These are phyloP conservation scores for Colaptes auratus DNA, from an alignment of 2,113 vertebrate species.

Conservation along the genomic window DNA sequence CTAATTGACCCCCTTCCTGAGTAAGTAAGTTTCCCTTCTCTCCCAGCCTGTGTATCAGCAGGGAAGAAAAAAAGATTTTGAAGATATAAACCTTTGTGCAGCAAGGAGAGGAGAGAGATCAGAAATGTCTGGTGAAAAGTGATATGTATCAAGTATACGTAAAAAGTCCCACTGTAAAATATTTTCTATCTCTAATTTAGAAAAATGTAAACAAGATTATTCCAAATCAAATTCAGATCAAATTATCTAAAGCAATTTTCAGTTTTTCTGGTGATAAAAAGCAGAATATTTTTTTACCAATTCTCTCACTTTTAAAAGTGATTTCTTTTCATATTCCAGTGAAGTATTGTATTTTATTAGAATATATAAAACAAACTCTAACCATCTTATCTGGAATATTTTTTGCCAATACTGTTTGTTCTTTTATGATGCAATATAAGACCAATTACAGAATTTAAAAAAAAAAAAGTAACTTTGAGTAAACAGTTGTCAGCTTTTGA, in stretches of 20 bases:
- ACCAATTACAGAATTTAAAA: constrained; percentile 74
- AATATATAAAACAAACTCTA: constrained; percentile 59
- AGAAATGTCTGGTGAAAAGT: not conserved
- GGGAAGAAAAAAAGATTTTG: constrained; percentile 57
- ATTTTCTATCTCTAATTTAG: not conserved
- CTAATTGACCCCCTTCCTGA: constrained; percentile 46
- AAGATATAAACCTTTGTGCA: constrained; percentile 26
- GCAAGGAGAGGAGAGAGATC: not conserved
- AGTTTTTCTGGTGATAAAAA: not conserved
- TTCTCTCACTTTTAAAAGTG: constrained; percentile 20
- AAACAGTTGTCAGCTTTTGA: constrained; percentile 57
- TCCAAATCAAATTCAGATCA: not conserved
- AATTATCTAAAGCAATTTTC: not conserved
- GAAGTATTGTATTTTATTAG: constrained; percentile 56
- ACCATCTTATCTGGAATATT: constrained; percentile 63
- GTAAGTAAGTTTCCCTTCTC: constrained; percentile 42
- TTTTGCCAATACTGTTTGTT: constrained; percentile 73
- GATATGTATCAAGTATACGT: not conserved
- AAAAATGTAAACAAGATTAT: constrained; percentile 25
- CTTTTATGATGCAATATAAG: constrained; percentile 75
- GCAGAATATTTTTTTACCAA: not conserved
- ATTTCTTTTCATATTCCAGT: constrained; percentile 63
- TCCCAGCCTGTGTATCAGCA: constrained; percentile 3
- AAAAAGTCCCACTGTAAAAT: not conserved
- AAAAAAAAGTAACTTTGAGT: constrained; percentile 62